Base-by-base conservation (phyloP, 1,140 invertebrate species). In the Ceratosolen solmsi region DNA sequence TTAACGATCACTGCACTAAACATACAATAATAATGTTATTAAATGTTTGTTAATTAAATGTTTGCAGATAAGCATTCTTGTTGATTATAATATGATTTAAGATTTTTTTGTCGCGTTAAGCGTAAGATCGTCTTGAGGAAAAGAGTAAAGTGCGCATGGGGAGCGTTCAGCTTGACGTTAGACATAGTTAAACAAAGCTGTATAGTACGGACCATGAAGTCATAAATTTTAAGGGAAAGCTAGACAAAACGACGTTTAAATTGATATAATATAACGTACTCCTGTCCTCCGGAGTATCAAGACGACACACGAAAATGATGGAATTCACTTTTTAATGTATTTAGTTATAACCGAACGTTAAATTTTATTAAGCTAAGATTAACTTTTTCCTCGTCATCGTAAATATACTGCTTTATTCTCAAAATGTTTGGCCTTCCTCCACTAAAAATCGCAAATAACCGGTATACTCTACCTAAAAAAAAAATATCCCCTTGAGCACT, bases 291-390 rank as follows among this genome's bases (percentile, higher is more conserved):
- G 41, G 25, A n/a, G 22, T 22, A 36, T 0, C 49, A 30, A 33
- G 25, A 11, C 17, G 30, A 54, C n/a, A 38, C 20, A 38, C 17
- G 20, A 38, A 36, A 38, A 68, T 68, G 36, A 38, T n/a, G 36
- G 60, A 68, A 36, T 38, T 22, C 20, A n/a, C 63, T 36, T 38
- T 68, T 68, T 68, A 68, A 68, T 38, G 33, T 38, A 38, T 17
- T 38, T n/a, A 38, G 33, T 38, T 68, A 36, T 38, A 38, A 20
- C n/a, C 25, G 8, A 41, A 11, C 49, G 75, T 51, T 78, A 38
- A 65, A 51, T 78, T 78, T 78, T 49, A 78, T 78, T 78, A 68
- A 20, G 41, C 20, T 51, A 78, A n/a, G 25, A 15, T 78, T 78
- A 5, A 60, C 5, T 63, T 27, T 63, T 27, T 41, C 17, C 7